Evolutionary conservation across 1,140 invertebrate genomes (phyloP), one percentile per base, ranked within the genome.

Genomic region (Aphelinus certus): DNA sequence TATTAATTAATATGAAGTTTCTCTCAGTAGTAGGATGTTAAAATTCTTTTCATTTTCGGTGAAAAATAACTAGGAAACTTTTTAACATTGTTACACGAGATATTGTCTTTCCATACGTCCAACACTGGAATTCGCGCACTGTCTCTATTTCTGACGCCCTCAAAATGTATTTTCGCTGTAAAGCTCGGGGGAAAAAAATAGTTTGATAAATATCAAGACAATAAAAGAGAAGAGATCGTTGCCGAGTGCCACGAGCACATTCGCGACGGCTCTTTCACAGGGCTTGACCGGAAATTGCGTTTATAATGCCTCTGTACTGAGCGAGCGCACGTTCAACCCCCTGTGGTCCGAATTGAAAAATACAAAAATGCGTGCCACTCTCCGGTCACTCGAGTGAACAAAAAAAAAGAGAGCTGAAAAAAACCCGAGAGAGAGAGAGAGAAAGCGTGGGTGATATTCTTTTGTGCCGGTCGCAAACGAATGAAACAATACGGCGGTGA

Each of bases 401-500:
- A 65, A 69, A 55, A n/a, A 60, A 69, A 69, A 69, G 45, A 45
- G 66, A 48, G 63, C 1, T 9, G 42, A 47, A 7, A 60, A 47
- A 26, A 46, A 42, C 10, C 2, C 48, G 47, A 63, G 26, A 42
- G 45, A 65, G 5, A 43, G 51, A 7, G 58, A 45, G 53, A 9
- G 47, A 26, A 55, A 64, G 45, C 10, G 51, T 47, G 72, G 68
- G 69, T 60, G 73, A 73, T 65, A 67, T 67, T 75, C 74, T 72
- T 81, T 82, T 78, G 77, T 79, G 51, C 67, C 65, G 64, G 71
- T 78, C 74, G 76, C 75, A 65, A 63, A 45, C 55, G 71, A 58
- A 67, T 82, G 76, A 83, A 83, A 84, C 81, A 83, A 83, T 83
- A 78, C 73, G 62, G 74, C 75, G 79, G 79, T 75, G 70, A 73